phyloP scores from a whole-genome alignment of 1,140 invertebrate species.

The Achatina immaculata region DNA sequence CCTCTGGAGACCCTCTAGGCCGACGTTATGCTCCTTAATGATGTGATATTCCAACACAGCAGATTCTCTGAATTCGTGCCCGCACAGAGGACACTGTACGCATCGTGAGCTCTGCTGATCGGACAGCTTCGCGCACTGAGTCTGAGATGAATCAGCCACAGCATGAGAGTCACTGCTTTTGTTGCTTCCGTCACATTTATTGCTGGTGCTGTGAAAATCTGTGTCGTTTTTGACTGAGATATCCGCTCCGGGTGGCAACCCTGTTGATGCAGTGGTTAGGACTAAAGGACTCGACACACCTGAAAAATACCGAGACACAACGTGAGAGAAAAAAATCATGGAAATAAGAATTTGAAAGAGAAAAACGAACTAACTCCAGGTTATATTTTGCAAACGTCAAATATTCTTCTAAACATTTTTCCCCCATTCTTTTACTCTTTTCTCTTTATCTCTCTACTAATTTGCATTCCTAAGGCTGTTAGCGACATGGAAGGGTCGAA shows the following conservation, averaged over 20 bases:
- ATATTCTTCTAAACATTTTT: too few species aligned
- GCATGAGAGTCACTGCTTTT: neutral
- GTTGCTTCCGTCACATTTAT: neutral
- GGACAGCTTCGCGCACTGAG: neutral
- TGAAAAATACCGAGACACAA: too few species aligned
- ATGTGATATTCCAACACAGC: slow-evolving; percentile 87
- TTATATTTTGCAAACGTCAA: too few species aligned
- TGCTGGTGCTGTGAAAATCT: neutral
- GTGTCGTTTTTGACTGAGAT: neutral
- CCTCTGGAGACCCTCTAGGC: slow-evolving; percentile 92
- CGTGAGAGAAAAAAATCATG: too few species aligned
- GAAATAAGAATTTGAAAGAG: too few species aligned
- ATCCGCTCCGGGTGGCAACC: neutral
- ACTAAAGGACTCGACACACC: neutral
- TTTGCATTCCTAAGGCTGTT: too few species aligned
- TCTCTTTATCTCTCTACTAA: too few species aligned
- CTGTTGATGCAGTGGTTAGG: neutral
- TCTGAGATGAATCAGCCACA: neutral
- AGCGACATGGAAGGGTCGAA: too few species aligned
- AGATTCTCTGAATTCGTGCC: slow-evolving; percentile 86
- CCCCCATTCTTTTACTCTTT: too few species aligned
- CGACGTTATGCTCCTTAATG: slow-evolving; percentile 93
- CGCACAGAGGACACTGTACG: slow-evolving; percentile 86
- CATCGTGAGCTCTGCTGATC: slow-evolving; percentile 12
- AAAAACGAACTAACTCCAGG: too few species aligned